Base-by-base conservation (phyloP, 2,113 vertebrate species). In the Empidonax traillii region DNA sequence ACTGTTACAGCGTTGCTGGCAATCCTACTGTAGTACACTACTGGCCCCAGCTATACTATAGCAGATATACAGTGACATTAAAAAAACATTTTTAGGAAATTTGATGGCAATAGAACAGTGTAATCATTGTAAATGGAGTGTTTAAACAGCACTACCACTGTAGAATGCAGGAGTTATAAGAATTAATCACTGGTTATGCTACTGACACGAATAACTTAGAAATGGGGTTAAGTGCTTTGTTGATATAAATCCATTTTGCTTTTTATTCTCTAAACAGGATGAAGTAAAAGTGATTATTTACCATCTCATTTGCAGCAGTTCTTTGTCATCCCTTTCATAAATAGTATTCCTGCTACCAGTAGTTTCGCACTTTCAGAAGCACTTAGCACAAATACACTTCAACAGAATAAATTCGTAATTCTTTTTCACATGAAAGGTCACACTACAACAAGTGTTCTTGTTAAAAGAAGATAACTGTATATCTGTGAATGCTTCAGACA, bases 301-400 rank as follows among this genome's bases (percentile, higher is more conserved):
- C 22, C 1, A 2, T 61, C 52, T 81, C 49, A 67, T 84, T 92
- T 93, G 28, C 52, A 91, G 58, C n/a, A 74, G 76, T 30, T 80
- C 59, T 92, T 89, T 87, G 56, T 89, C 85, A 96, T n/a, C 10
- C 15, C 43, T 73, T 82, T 62, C 74, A 49, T 8, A 9, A 85
- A 91, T 4, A 79, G 68, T 8, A 68, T 61, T 65, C 33, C 74
- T 81, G 67, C 56, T 86, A 66, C 52, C 67, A 83, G 66, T 39
- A 85, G 67, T 78, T 46, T 96, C 93, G 86, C 88, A 84, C 94
- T 81, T 93, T 62, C 63, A 90, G 55, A 90, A 90, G 13, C n/a
- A 69, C 27, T 82, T 82, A 39, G 39, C n/a, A 67, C 35, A 93
- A 86, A 91, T n/a, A 53, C 9, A 68, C 15, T 82, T 85, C 25